Evolutionary conservation across 2,113 vertebrate species (phyloP), one percentile per base, ranked within the genome.

Genomic region (Neoarius graeffei): DNA sequence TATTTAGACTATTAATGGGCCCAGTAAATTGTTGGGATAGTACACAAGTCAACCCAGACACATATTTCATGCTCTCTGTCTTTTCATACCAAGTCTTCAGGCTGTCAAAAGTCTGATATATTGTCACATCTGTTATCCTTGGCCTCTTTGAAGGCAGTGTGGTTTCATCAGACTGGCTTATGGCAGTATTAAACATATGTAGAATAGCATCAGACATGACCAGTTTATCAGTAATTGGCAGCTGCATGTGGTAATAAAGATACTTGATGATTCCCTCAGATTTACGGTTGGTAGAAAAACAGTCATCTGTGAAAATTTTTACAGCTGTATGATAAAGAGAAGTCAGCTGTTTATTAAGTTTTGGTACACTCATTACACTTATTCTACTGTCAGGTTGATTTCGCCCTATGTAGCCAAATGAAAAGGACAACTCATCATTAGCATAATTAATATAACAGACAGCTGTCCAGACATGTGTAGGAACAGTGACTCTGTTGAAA

Each of bases 401-500:
- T 19, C 27, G 0, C 0, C 80, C 89, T 14, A 91, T 79, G 54
- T 87, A 90, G 19, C 69, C 74, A 54, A 92, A 85, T 6, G 89
- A 91, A 76, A 92, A 92, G 20, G 87, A 89, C 9, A 54, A 7
- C 0, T 64, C 1, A 14, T 64, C 3, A 42, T 88, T 48, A 2
- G 0, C 3, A 25, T 14, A 1, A 35, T 85, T 60, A 4, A 86
- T 2, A 87, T 81, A 92, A 62, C 90, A 91, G 50, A 91, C 67
- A 54, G 92, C 92, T 25, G 89, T 91, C 90, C 92, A 92, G 27
- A 92, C 4, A 50, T 90, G 69, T 15, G 27, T 71, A 14, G 89
- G 90, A 11, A 92, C 66, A 2, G 87, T 73, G 19, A 92, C 84
- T 48, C 85, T 91, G 2, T 77, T 5, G 20, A 71, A 81, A 2